Conservation (phyloP, 2,797 vertebrate species). For the Betta splendens region DNA sequence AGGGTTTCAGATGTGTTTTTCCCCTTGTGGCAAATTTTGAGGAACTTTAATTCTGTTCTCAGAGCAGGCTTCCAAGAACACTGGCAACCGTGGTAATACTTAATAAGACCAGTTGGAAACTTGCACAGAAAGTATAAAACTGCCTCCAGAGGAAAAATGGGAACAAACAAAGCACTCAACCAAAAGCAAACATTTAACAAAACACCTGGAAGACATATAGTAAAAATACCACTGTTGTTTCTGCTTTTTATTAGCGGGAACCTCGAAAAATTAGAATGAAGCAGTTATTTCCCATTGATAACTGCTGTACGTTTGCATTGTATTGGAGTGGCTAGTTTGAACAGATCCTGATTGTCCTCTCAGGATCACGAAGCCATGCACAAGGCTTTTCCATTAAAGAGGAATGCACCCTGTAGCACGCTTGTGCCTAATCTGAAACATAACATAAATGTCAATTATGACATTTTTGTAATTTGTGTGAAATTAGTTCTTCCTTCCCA, state of each 20-base stretch:
- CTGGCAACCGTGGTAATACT: slow-evolving; percentile 18
- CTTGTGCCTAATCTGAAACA: slow-evolving; percentile 15
- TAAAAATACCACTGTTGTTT: slow-evolving; percentile 39
- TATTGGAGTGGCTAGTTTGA: slow-evolving; percentile 6
- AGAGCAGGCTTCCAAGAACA: slow-evolving; percentile 24
- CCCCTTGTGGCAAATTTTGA: slow-evolving; percentile 27
- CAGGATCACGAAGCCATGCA: slow-evolving; percentile 26
- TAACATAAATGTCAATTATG: slow-evolving; percentile 53
- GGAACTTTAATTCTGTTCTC: slow-evolving; percentile 28
- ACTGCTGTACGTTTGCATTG: slow-evolving; percentile 14
- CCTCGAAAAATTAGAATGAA: slow-evolving; percentile 30
- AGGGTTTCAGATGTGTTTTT: slow-evolving; percentile 21
- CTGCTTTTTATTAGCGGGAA: slow-evolving; percentile 19
- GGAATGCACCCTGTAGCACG: slow-evolving; percentile 15
- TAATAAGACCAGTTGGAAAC: slow-evolving; percentile 38
- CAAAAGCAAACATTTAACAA: not conserved
- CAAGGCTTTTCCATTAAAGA: slow-evolving; percentile 12
- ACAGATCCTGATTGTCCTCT: slow-evolving; percentile 10
- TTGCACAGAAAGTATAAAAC: slow-evolving; percentile 45
- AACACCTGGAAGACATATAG: slow-evolving; percentile 26
- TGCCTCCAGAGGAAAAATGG: slow-evolving; percentile 37
- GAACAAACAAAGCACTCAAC: slow-evolving; percentile 32
- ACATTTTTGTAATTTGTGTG: slow-evolving; percentile 46
- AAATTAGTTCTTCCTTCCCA: slow-evolving; percentile 31
- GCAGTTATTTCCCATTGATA: slow-evolving; percentile 24